Conservation (phyloP, 2,113 vertebrate genomes). For the Gambusia holbrooki region DNA sequence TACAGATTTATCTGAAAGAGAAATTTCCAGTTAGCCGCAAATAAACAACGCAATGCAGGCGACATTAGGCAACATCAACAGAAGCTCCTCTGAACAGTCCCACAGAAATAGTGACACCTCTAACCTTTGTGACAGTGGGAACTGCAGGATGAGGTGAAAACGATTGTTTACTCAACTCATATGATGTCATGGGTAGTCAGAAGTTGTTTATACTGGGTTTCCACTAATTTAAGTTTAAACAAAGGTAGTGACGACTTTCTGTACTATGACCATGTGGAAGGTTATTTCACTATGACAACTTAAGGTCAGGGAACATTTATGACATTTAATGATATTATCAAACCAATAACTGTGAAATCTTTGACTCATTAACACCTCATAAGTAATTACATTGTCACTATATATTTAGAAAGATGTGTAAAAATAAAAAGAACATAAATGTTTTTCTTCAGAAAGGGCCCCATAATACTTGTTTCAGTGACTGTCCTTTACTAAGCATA, state of each 20-base stretch:
- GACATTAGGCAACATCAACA: not conserved
- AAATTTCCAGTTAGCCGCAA: conserved; percentile 23
- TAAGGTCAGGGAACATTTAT: not conserved
- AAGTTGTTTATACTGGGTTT: conserved; percentile 32
- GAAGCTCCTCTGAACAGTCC: not conserved
- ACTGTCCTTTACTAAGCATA: too few relatives aligned
- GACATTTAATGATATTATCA: not conserved
- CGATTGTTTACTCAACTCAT: conserved; percentile 12
- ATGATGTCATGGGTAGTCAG: conserved; percentile 4
- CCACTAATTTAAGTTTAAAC: not conserved
- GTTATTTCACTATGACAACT: not conserved
- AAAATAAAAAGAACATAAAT: too few relatives aligned
- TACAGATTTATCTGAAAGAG: conserved; percentile 11
- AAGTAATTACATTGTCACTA: not conserved
- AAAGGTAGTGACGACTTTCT: conserved; percentile 6
- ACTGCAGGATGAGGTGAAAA: not conserved
- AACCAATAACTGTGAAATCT: not conserved
- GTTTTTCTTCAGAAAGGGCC: too few relatives aligned
- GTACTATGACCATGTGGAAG: not conserved
- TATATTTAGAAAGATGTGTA: not conserved
- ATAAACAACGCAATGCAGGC: not conserved
- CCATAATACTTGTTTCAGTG: too few relatives aligned
- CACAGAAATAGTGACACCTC: conserved; percentile 13
- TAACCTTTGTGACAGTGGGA: too few relatives aligned
- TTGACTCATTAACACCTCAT: too few relatives aligned